Evolutionary conservation across 2,888 invertebrate species (phyloP).

Genomic region (Troglohyphantes excavatus): DNA sequence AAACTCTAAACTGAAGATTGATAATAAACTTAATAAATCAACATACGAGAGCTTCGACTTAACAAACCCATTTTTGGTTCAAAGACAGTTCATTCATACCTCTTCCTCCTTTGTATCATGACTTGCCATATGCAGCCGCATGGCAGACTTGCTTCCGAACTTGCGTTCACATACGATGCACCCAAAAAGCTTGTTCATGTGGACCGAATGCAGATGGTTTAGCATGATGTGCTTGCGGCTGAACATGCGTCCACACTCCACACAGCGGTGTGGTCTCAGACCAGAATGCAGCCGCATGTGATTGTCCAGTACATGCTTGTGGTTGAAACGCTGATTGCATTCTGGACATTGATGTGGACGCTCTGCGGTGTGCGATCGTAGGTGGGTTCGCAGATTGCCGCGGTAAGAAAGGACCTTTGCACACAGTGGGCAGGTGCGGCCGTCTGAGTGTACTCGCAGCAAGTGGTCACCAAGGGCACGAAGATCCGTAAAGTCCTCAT

Average conservation of each 20-base stretch:
- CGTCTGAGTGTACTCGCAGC: slow-evolving; percentile 10
- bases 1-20: too few relatives aligned
- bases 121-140: slow-evolving; percentile 8
- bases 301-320: slow-evolving; percentile 22
- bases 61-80: too few relatives aligned
- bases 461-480: slow-evolving; percentile 31
- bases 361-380: slow-evolving; percentile 38
- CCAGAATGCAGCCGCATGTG: slow-evolving; percentile 42
- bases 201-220: slow-evolving; percentile 10
- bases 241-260: neutral
- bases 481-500: neutral
- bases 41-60: too few relatives aligned
- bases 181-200: slow-evolving; percentile 2
- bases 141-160: slow-evolving; percentile 31
- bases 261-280: neutral
- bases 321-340: slow-evolving; percentile 26
- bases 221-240: slow-evolving; percentile 26
- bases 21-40: too few relatives aligned
- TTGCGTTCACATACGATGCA: slow-evolving; percentile 18
- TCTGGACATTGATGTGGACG: slow-evolving; percentile 19
- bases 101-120: neutral
- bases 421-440: slow-evolving; percentile 16
- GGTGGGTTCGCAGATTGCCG: slow-evolving; percentile 27
- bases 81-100: neutral
- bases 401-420: slow-evolving; percentile 15